phyloP scores from a whole-genome alignment of 2,797 vertebrate species.

The Gobio occitaniae region DNA sequence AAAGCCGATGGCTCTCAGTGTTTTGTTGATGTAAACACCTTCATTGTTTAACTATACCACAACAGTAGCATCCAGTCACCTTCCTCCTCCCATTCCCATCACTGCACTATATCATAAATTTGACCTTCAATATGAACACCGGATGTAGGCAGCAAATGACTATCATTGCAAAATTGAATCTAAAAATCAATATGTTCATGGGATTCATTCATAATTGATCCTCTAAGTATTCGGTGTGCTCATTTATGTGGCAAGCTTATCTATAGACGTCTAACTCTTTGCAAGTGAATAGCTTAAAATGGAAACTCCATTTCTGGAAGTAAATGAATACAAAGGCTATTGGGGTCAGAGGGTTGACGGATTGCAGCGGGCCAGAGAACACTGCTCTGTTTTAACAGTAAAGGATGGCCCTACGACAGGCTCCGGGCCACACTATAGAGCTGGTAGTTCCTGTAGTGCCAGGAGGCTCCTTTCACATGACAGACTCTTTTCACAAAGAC shows the following conservation, averaged over 20 bases:
- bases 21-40: neutral
- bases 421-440: conserved; percentile 37
- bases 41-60: neutral
- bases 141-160: conserved; percentile 28
- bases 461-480: conserved; percentile 66
- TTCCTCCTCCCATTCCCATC: conserved; percentile 52
- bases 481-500: conserved; percentile 59
- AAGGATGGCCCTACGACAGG: conserved; percentile 29
- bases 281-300: conserved; percentile 50
- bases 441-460: conserved; percentile 63
- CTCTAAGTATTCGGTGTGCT: conserved; percentile 46
- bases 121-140: conserved; percentile 56
- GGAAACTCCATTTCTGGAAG: conserved; percentile 47
- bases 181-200: conserved; percentile 57
- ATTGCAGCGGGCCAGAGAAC: conserved; percentile 46
- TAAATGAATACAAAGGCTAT: conserved; percentile 51
- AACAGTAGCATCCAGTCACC: conserved; percentile 7
- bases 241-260: conserved; percentile 39
- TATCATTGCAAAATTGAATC: conserved; percentile 59
- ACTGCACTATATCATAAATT: conserved; percentile 55
- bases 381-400: conserved; percentile 44
- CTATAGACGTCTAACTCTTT: conserved; percentile 36
- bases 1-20: neutral
- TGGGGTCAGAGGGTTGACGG: conserved; percentile 37
- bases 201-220: conserved; percentile 63